Base-by-base conservation (phyloP, 2,888 invertebrate species). In the Tortrix viridana region DNA sequence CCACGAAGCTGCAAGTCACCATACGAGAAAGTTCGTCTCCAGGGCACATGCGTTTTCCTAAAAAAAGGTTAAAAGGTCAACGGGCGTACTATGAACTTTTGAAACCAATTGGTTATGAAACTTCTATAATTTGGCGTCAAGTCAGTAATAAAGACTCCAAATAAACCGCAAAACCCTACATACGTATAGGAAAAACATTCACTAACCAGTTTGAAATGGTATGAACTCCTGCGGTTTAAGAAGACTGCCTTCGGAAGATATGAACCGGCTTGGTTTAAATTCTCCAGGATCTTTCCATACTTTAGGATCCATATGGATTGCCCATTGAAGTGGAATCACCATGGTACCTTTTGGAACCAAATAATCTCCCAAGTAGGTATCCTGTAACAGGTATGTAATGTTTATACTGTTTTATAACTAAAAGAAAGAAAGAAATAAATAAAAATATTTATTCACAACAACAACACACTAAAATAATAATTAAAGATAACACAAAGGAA, bases 21-120 rank as follows among this genome's bases (percentile, higher is more conserved):
- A 96, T 96, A 67, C 94, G 94, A 0, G 96, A 96, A 47, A 97
- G 83, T 75, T 97, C 97, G 66, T 97, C 97, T 0, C 97, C 97
- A 0, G 97, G 93, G 77, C 97, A 97, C 93, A 96, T 95, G 37
- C 97, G 93, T 80, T 97, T 96, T 19, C 97, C 97, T 97, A 73
- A 14, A 86, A 71, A 7, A 32, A 12, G 12, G 9, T 26, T 12
- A 7, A 32, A 3, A n/a, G n/a, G 12, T 32, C 12, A 32, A 32
- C 3, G 12, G 12, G 3, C 32, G 3, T 3, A 9, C 1, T 9
- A 26, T 2, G 9, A 26, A 26, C 26, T 9, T 9, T 5, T 9
- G 9, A 9, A 26, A 3, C 26, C 26, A 26, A 9, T 2, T 26
- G 3, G 2, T 26, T 26, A 26, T 7, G 2, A 9, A 26, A 26